These are phyloP conservation scores for Spicauda simplicius DNA, from an alignment of 2,888 invertebrate genomes.

Conservation along the genomic window DNA sequence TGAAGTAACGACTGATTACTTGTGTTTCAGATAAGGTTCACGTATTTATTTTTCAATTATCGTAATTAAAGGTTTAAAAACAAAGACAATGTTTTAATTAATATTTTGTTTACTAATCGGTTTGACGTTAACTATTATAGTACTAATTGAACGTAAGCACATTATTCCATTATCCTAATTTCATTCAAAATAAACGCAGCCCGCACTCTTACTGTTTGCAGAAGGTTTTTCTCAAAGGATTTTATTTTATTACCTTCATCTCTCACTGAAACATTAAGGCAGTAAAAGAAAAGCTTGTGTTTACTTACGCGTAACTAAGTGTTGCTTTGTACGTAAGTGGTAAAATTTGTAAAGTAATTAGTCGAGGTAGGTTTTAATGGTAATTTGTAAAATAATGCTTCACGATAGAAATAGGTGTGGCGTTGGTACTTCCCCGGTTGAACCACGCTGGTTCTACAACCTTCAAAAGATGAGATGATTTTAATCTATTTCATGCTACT, in stretches of 20 bases:
- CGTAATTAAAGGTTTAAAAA: no score
- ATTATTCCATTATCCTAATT: conserved; percentile 4
- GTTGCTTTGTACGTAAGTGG: background rate
- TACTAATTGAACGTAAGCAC: background rate
- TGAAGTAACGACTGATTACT: no score
- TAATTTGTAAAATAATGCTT: no score
- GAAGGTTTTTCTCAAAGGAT: conserved; percentile 10
- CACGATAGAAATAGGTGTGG: no score
- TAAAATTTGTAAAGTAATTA: background rate
- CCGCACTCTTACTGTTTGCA: conserved; percentile 7
- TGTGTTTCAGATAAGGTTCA: no score
- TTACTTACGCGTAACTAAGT: background rate
- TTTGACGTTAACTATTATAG: background rate
- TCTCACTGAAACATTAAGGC: background rate
- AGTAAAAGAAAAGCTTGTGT: conserved; percentile 1
- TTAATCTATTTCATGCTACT: no score
- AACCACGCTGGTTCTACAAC: no score
- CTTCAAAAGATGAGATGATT: no score
- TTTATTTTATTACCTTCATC: conserved; percentile 19
- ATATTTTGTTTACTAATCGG: background rate
- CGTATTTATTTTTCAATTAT: no score
- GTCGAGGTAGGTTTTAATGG: background rate
- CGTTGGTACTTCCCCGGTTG: no score
- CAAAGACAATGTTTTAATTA: background rate
- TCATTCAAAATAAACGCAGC: background rate